These are phyloP conservation scores for Argyrosomus regius DNA, from an alignment of 2,797 vertebrate genomes.

Conservation along the genomic window DNA sequence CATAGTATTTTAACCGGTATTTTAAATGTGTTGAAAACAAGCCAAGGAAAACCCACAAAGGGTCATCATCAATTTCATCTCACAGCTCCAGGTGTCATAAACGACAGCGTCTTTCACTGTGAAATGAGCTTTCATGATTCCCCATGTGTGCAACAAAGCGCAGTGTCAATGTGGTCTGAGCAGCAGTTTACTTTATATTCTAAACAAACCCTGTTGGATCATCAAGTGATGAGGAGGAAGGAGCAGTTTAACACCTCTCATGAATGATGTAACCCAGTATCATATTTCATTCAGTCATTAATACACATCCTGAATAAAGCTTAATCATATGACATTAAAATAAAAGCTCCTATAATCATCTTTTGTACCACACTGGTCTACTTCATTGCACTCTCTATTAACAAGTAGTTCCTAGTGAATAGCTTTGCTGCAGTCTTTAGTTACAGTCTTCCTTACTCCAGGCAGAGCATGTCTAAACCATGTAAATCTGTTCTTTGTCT, in stretches of 20 bases:
- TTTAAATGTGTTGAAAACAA: not conserved
- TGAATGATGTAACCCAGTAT: not conserved
- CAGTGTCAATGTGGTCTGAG: not conserved
- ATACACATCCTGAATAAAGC: not conserved
- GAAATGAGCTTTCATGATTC: not conserved
- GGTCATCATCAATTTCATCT: not conserved
- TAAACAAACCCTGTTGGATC: not conserved
- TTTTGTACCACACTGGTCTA: not conserved
- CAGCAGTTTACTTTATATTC: not conserved
- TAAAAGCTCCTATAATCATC: not conserved
- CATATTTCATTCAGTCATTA: not conserved
- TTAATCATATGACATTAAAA: not conserved
- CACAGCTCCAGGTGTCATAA: not conserved
- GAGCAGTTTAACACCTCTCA: not conserved
- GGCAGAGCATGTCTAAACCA: slow-evolving; percentile 64
- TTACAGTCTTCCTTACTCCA: slow-evolving; percentile 25
- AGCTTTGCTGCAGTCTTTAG: slow-evolving; percentile 17
- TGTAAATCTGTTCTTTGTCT: slow-evolving; percentile 74
- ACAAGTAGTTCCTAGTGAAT: slow-evolving; percentile 18
- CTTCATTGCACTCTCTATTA: slow-evolving; percentile 29
- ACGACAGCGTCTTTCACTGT: not conserved
- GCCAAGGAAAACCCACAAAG: not conserved
- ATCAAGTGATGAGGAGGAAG: not conserved
- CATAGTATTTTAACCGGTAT: no score
- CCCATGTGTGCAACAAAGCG: slow-evolving; percentile 2